Evolutionary conservation across 2,113 vertebrate genomes (phyloP), one percentile per base, ranked within the genome.

Genomic region (Seriola rivoliana): DNA sequence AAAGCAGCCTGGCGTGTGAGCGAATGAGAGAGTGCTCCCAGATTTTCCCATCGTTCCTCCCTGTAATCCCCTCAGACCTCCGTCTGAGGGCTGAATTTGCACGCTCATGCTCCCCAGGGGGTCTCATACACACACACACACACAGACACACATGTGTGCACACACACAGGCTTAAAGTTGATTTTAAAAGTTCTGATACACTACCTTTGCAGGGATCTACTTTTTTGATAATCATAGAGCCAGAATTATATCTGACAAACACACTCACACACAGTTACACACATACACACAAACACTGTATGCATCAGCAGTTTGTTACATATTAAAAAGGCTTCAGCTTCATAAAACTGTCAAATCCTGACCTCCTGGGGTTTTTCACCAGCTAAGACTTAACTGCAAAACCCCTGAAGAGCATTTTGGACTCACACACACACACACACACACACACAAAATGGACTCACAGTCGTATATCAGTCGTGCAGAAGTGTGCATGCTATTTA

Each of bases 11-110:
- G 91, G 59, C 90, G 87, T 93, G 92, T 91, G 90, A 93, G 91
- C 73, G 82, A 91, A 88, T 85, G 82, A 92, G 85, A 90, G 89
- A 92, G 88, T 88, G 86, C 89, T 92, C 91, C 88, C 86, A 92
- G 90, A 93, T 93, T 93, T 93, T 91, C 93, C 92, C 93, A 92
- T 93, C 91, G 84, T 87, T 92, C 88, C 93, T 91, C 78, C 90
- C 89, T 93, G 82, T 93, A 91, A 93, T 93, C 93, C 93, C 91
- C 87, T 79, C 59, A 93, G 92, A 92, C 91, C 87, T 94, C 86
- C 91, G 91, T 90, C 91, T 88, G 88, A 89, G 93, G 87, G 80
- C 76, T 87, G 89, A 84, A 86, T 89, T 89, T 91, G 90, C 93
- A 94, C 88, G 90, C 88, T 91, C 77, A 58, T 29, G 1, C 88